phyloP scores from a whole-genome alignment of 2,888 invertebrate genomes.

The Clivina fossor region DNA sequence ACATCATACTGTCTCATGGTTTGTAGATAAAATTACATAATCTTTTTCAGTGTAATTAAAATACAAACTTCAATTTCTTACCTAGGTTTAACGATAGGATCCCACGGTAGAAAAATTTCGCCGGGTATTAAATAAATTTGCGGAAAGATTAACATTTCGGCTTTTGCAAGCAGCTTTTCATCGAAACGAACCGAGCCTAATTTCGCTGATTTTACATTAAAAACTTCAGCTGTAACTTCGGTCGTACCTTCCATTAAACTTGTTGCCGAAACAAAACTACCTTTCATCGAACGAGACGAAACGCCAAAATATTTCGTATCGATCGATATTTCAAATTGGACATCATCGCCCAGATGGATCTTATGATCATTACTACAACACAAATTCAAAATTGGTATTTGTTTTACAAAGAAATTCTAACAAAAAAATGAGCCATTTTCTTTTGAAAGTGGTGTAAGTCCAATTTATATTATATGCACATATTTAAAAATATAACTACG shows the following conservation, averaged over 20 bases:
- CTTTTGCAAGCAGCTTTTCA: constrained; percentile 53
- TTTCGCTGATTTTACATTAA: constrained; percentile 53
- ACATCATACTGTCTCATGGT: too few relatives aligned
- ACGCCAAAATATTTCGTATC: constrained; percentile 60
- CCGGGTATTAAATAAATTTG: constrained; percentile 63
- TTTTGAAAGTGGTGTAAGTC: too few relatives aligned
- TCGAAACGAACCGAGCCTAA: constrained; percentile 44
- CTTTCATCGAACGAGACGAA: constrained; percentile 63
- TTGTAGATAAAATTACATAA: too few relatives aligned
- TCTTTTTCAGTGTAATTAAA: constrained; percentile 14
- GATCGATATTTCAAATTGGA: constrained; percentile 57
- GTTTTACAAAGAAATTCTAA: too few relatives aligned
- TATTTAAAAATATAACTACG: too few relatives aligned
- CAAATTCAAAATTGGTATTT: too few relatives aligned
- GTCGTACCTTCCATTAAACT: constrained; percentile 61
- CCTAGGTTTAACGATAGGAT: constrained; percentile 60
- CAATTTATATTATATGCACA: too few relatives aligned
- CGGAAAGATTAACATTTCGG: constrained; percentile 67
- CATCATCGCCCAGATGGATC: constrained; percentile 62
- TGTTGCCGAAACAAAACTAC: constrained; percentile 69
- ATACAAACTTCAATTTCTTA: constrained; percentile 46
- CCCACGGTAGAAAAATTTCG: constrained; percentile 68
- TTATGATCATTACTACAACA: too few relatives aligned
- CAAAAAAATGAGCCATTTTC: too few relatives aligned
- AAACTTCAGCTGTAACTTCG: constrained; percentile 59